Evolutionary conservation across 2,113 vertebrate genomes (phyloP).

Genomic region (Colinus virginianus): DNA sequence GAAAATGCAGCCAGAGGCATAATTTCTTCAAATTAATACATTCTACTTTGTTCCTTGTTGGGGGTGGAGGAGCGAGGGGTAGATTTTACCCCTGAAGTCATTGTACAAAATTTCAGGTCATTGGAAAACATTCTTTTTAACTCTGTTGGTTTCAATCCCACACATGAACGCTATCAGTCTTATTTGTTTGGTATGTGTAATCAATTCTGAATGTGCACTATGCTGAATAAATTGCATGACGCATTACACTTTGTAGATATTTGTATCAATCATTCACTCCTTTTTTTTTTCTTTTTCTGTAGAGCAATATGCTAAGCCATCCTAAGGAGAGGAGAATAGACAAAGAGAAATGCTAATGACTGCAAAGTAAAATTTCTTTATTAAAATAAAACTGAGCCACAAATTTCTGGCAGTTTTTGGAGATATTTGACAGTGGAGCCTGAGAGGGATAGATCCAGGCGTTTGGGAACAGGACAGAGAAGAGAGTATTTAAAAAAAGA

Average conservation of each 20-base stretch:
- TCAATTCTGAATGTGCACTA: background rate
- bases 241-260: background rate
- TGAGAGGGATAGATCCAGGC: background rate
- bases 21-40: constrained; percentile 59
- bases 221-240: background rate
- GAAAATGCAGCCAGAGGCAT: constrained; percentile 26
- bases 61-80: background rate
- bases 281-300: background rate
- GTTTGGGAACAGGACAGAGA: background rate
- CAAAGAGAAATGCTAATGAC: background rate
- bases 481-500: background rate
- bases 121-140: constrained; percentile 23
- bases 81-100: background rate
- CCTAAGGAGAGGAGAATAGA: background rate
- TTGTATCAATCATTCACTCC: constrained; percentile 12
- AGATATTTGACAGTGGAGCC: background rate
- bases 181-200: constrained; percentile 15
- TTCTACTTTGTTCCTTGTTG: background rate
- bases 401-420: background rate
- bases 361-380: constrained; percentile 1
- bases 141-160: constrained; percentile 24
- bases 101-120: constrained; percentile 44
- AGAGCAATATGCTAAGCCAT: background rate
- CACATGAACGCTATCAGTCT: constrained; percentile 15
- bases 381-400: constrained; percentile 14